Percentiles rank a stretch among this genome's conserved stretches.
Evolutionary conservation across 2,113 vertebrate genomes (phyloP).

Genomic region (Atlantisia rogersi): DNA sequence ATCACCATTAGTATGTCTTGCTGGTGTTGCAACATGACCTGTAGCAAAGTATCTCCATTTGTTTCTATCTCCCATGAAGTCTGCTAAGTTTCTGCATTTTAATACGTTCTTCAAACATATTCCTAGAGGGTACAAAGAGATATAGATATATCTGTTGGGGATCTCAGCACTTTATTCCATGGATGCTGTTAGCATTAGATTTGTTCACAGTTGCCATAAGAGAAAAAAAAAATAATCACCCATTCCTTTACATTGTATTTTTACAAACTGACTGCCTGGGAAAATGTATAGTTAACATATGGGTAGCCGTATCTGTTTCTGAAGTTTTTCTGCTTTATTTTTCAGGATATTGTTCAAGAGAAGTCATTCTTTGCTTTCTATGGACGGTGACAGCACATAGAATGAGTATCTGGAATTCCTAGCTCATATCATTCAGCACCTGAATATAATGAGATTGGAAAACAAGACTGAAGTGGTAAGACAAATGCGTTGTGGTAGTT

Average conservation of each 20-base stretch:
- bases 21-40: neutral
- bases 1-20: neutral
- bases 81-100: neutral
- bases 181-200: neutral
- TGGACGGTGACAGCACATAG: neutral
- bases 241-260: neutral
- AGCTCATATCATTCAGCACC: neutral
- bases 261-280: neutral
- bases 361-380: neutral
- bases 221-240: neutral
- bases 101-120: neutral
- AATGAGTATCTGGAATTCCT: neutral
- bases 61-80: neutral
- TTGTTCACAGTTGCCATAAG: neutral
- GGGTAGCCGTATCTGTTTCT: neutral
- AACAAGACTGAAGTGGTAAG: neutral
- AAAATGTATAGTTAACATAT: neutral
- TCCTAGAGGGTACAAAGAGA: neutral
- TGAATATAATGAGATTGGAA: neutral
- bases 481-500: neutral
- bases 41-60: neutral
- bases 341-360: neutral
- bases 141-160: no score
- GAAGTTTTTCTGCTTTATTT: neutral
- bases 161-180: neutral